Percentiles rank a stretch among this genome's conserved stretches.
phyloP scores from a whole-genome alignment of 92 coral and sea anemone genomes.

The Zoanthus gigantus region DNA sequence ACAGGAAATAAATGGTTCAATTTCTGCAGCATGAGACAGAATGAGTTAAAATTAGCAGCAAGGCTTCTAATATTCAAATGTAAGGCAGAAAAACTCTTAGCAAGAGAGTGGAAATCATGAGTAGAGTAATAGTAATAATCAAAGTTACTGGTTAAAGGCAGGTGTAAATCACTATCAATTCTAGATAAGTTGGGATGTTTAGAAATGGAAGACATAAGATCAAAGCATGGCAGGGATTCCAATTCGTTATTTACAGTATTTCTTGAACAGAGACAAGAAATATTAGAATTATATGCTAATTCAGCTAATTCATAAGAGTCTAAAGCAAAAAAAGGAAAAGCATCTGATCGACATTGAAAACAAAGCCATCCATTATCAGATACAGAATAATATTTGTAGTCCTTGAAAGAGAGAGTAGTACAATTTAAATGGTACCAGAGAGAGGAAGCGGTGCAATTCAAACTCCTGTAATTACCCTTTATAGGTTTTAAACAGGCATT shows the following conservation, averaged over 20 bases:
- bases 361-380: slow-evolving; percentile 37
- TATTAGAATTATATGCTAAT: slow-evolving; percentile 26
- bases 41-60: slow-evolving; percentile 5
- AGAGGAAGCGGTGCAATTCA: slow-evolving; percentile 25
- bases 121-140: slow-evolving; percentile 7
- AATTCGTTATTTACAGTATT: slow-evolving; percentile 16
- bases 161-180: slow-evolving; percentile 20
- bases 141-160: slow-evolving; percentile 28
- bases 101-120: slow-evolving; percentile 19
- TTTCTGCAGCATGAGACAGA: slow-evolving; percentile 19
- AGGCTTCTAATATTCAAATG: slow-evolving; percentile 11
- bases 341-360: slow-evolving; percentile 23
- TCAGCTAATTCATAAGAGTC: slow-evolving; percentile 29
- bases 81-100: slow-evolving; percentile 13
- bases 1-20: slow-evolving; percentile 24
- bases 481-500: slow-evolving; percentile 17
- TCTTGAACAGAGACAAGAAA: slow-evolving; percentile 25
- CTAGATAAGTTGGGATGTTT: slow-evolving; percentile 19
- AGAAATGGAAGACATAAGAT: slow-evolving; percentile 28
- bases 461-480: slow-evolving; percentile 10
- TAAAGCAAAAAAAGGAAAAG: slow-evolving; percentile 26
- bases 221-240: slow-evolving; percentile 24
- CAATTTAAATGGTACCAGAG: slow-evolving; percentile 17
- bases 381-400: slow-evolving; percentile 11
- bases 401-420: slow-evolving; percentile 23